Conservation (phyloP, 1,140 invertebrate genomes). For the Drosophila arizonae region DNA sequence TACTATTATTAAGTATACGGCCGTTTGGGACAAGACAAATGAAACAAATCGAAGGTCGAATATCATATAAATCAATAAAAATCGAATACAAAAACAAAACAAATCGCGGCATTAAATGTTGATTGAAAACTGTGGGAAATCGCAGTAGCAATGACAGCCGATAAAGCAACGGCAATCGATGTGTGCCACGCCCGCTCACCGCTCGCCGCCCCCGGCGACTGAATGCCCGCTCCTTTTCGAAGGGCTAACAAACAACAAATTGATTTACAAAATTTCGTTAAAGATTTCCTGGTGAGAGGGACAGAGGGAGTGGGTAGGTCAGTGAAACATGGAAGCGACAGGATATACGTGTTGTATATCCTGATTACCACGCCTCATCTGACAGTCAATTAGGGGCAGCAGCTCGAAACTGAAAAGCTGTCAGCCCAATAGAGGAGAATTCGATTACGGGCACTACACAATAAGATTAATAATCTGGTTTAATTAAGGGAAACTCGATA, state of each 20-base stretch:
- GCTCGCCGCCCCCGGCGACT: not conserved
- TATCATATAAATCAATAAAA: slow-evolving; percentile 66
- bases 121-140: slow-evolving; percentile 56
- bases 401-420: not conserved
- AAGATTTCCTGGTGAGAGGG: not conserved
- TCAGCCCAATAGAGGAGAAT: not conserved
- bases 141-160: slow-evolving; percentile 43
- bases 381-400: slow-evolving; percentile 55
- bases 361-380: slow-evolving; percentile 54
- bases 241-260: slow-evolving; percentile 31
- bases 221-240: too few species aligned
- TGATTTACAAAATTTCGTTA: slow-evolving; percentile 38
- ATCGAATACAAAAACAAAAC: slow-evolving; percentile 26
- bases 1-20: slow-evolving; percentile 24
- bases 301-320: not conserved
- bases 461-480: slow-evolving; percentile 6
- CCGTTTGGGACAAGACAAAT: slow-evolving; percentile 26
- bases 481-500: not conserved
- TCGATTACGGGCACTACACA: slow-evolving; percentile 8
- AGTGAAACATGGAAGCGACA: not conserved
- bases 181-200: too few species aligned
- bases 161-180: slow-evolving; percentile 1
- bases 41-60: slow-evolving; percentile 36
- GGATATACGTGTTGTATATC: not conserved
- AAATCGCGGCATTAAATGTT: slow-evolving; percentile 56